phyloP scores from a whole-genome alignment of 2,113 vertebrate species.

The Morone chrysops region DNA sequence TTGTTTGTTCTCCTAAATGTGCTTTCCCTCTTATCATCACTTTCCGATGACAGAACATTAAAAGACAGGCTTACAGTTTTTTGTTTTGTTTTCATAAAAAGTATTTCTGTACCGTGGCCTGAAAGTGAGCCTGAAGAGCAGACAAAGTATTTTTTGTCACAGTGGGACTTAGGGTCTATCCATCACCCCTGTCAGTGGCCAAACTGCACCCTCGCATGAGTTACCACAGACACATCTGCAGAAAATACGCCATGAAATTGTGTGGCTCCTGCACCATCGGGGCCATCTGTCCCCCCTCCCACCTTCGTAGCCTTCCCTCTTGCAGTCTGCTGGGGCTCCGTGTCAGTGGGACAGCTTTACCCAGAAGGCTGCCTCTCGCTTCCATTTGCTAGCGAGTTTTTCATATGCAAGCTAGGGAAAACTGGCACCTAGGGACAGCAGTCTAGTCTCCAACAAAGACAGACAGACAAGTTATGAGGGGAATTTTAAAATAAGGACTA shows the following conservation, averaged over 20 bases:
- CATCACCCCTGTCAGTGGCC: conserved; percentile 82
- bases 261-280: conserved; percentile 86
- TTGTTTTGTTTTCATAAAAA: conserved; percentile 44
- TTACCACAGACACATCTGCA: conserved; percentile 90
- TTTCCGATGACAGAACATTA: conserved; percentile 28
- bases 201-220: conserved; percentile 72
- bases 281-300: conserved; percentile 88
- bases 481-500: not conserved
- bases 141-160: conserved; percentile 58
- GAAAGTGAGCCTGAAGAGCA: conserved; percentile 48
- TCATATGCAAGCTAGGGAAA: conserved; percentile 1
- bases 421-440: conserved; percentile 11
- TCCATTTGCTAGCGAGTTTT: conserved; percentile 12
- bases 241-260: conserved; percentile 97
- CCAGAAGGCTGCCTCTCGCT: conserved; percentile 14
- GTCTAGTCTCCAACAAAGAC: not conserved
- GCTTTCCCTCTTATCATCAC: not conserved
- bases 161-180: conserved; percentile 78
- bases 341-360: conserved; percentile 47
- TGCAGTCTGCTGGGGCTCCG: conserved; percentile 41
- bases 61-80: conserved; percentile 27
- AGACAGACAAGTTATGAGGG: not conserved
- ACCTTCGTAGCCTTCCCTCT: conserved; percentile 19
- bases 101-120: not conserved
- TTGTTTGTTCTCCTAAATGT: conserved; percentile 4